phyloP scores from a whole-genome alignment of 2,113 vertebrate genomes.

The Panurus biarmicus region DNA sequence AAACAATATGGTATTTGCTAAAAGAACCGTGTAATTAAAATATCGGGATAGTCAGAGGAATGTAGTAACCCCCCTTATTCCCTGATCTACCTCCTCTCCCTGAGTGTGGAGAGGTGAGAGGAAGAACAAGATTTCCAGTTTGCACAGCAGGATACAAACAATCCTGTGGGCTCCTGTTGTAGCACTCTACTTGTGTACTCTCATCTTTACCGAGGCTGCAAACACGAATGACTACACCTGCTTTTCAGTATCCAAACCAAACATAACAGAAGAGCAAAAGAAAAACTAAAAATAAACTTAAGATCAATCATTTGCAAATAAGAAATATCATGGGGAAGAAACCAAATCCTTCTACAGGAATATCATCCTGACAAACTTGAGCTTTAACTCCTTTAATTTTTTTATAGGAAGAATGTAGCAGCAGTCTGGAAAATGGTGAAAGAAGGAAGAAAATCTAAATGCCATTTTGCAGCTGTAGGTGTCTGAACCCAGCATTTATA shows the following conservation, averaged over 20 bases:
- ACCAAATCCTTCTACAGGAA: background rate
- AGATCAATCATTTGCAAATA: background rate
- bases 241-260: background rate
- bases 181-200: background rate
- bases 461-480: background rate
- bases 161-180: background rate
- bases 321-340: background rate
- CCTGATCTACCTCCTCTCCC: background rate
- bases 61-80: background rate
- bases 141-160: background rate
- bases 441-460: background rate
- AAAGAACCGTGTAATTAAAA: background rate
- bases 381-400: background rate
- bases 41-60: background rate
- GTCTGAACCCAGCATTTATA: background rate
- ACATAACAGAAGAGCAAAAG: background rate
- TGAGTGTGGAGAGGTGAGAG: background rate
- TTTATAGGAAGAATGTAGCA: background rate
- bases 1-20: background rate
- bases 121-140: background rate
- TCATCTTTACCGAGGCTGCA: background rate
- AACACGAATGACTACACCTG: background rate
- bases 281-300: background rate
- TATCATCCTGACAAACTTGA: background rate
- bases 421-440: background rate